phyloP scores from a whole-genome alignment of 2,113 vertebrate genomes.

The Pteronura brasiliensis region DNA sequence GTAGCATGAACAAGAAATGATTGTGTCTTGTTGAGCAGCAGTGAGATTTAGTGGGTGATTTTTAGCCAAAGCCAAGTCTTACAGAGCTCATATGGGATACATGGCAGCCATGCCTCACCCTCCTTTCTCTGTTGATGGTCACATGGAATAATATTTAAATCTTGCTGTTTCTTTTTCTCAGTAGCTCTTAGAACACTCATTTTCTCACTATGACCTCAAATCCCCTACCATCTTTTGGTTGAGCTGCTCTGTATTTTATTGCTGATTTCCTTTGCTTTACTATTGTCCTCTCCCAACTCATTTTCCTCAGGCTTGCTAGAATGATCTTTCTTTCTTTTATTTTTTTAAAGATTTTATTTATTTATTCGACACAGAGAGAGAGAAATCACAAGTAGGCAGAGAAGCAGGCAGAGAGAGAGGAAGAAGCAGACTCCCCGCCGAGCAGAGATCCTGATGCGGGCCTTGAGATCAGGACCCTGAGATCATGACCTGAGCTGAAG shows the following conservation, averaged over 20 bases:
- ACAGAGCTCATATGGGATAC: not conserved
- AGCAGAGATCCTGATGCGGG: no score
- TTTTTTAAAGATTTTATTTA: no score
- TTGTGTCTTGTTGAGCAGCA: not conserved
- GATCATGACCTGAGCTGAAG: no score
- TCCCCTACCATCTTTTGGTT: not conserved
- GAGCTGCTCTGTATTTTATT: not conserved
- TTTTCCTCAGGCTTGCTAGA: not conserved
- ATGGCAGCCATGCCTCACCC: not conserved
- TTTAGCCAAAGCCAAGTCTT: not conserved
- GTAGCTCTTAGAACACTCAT: not conserved
- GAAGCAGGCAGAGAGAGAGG: no score
- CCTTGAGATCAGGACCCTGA: no score
- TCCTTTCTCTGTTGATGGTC: not conserved
- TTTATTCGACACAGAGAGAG: no score
- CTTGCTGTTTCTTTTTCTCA: not conserved
- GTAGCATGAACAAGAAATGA: not conserved
- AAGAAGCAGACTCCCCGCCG: no score
- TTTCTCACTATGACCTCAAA: not conserved
- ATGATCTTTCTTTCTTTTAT: not conserved
- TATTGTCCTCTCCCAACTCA: not conserved
- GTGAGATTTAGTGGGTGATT: not conserved
- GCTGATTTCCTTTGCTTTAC: not conserved
- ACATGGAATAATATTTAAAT: not conserved
- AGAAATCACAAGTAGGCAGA: no score